Base-by-base conservation (phyloP, 2,888 invertebrate species). In the Hirtodrosophila cameraria region DNA sequence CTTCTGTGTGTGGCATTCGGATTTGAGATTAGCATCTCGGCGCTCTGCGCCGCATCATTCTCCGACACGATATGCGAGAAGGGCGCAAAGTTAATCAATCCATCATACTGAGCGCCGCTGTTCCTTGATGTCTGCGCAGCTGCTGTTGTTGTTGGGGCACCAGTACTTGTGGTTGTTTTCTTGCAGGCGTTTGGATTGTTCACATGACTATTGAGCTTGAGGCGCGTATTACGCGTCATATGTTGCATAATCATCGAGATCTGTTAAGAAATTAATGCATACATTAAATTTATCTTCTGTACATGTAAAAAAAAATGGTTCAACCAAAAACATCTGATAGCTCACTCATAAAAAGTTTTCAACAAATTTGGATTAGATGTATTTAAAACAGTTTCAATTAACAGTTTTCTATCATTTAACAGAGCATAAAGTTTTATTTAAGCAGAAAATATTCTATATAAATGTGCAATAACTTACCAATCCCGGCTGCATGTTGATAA, bases 11-110 rank as follows among this genome's bases (percentile, higher is more conserved):
- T 95, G 0, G 96, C 95, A 70, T 93, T 93, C 1, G 94, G 93
- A 46, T 95, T 94, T 88, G 96, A 95, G 71, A 98, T 95, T 28
- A 98, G 92, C 61, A 97, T 95, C 90, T 97, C 97, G 0, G 97
- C 96, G 1, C 97, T 95, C 88, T 97, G 97, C 5, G 97, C 96
- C 2, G 96, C 96, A 1, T 96, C 95, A 90, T 95, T 96, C 77
- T 94, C 94, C 83, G 96, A 96, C 12, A 94, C 93, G 60, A 97
- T 95, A 0, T 94, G 93, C 55, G 96, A 97, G 27, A 97, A 93
- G 0, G 97, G 97, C 2, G 97, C 97, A 88, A 97, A 97, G 90
- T 98, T 98, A 42, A 96, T 93, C 12, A 97, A 91, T 2, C 96
- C 96, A 79, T 96, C 95, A 78, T 97, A 96, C 80, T 96, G 96